phyloP scores from a whole-genome alignment of 2,797 vertebrate species.

The Arnoldichthys spilopterus region DNA sequence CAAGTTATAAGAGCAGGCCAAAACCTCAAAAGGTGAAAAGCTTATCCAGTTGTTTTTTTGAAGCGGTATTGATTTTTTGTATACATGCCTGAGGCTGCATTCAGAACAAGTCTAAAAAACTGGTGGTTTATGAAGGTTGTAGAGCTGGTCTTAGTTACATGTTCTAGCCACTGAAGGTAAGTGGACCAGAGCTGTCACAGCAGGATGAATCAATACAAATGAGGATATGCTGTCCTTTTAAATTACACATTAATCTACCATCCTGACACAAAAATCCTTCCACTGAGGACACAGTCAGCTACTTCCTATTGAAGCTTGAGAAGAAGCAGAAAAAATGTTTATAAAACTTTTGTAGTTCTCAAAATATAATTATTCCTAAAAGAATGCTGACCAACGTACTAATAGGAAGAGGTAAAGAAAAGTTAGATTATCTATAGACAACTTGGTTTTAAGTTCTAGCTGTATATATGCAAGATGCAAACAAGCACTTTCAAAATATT shows the following conservation, averaged over 20 bases:
- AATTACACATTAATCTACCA: conserved; percentile 56
- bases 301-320: not conserved
- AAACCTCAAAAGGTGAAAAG: not conserved
- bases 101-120: conserved; percentile 26
- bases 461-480: not conserved
- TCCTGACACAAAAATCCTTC: conserved; percentile 8
- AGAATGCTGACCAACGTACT: not conserved
- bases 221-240: conserved; percentile 50
- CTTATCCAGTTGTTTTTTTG: conserved; percentile 12
- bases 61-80: conserved; percentile 48
- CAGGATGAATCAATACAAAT: conserved; percentile 31
- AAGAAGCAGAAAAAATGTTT: not conserved
- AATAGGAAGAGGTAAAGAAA: not conserved
- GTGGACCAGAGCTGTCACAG: conserved; percentile 42
- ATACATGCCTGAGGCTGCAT: conserved; percentile 1
- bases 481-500: not conserved
- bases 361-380: not conserved
- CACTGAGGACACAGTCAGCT: conserved; percentile 1
- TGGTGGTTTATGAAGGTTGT: conserved; percentile 43
- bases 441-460: not conserved
- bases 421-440: not conserved
- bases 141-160: conserved; percentile 7
- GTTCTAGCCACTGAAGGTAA: conserved; percentile 45
- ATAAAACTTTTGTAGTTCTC: not conserved
- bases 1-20: not conserved